Conservation (phyloP, 1,140 invertebrate species). For the Argopecten irradians region DNA sequence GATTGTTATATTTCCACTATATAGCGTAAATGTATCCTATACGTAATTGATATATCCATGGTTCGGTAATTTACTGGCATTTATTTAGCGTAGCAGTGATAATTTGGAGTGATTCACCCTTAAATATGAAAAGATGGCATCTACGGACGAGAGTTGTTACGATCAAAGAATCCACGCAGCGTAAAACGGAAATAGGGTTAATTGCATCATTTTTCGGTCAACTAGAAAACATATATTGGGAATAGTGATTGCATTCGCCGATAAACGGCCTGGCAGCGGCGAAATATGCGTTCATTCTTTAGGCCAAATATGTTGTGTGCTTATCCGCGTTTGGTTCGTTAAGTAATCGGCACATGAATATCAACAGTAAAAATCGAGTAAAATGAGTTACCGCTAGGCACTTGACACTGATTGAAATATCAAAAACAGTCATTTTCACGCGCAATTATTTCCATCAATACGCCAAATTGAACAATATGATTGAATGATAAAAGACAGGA, state of each 20-base stretch:
- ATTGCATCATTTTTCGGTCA: background rate
- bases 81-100: background rate
- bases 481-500: no score
- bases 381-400: no score
- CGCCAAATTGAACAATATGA: no score
- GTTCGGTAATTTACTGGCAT: background rate
- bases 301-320: background rate
- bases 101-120: background rate
- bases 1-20: no score
- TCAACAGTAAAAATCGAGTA: background rate
- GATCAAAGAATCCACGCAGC: background rate
- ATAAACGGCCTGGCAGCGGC: background rate
- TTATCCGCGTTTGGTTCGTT: background rate
- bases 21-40: no score
- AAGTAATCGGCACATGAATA: background rate
- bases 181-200: background rate
- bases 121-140: background rate
- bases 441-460: no score
- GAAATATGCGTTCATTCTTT: background rate
- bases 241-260: background rate
- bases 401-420: no score
- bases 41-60: no score
- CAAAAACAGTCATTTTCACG: no score
- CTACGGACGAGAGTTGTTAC: background rate
- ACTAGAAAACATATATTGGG: background rate